Conservation (phyloP, 2,888 invertebrate genomes). For the Scaeva pyrastri region DNA sequence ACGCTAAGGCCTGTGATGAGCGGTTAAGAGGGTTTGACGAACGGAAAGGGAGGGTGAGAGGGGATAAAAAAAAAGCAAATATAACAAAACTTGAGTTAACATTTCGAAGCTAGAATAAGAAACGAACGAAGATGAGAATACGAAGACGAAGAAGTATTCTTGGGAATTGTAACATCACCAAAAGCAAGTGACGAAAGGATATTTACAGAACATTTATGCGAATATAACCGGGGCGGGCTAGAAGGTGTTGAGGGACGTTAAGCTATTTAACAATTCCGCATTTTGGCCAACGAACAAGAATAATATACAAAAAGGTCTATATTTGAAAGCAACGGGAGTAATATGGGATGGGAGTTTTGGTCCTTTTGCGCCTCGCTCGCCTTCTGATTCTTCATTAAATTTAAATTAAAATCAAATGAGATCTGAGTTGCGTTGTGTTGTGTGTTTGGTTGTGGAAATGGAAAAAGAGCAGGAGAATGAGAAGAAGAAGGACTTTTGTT, state of each 20-base stretch:
- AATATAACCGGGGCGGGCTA: neutral
- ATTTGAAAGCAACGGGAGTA: too few relatives aligned
- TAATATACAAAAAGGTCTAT: constrained; percentile 60
- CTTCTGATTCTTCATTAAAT: constrained; percentile 78
- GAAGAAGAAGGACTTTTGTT: constrained; percentile 76
- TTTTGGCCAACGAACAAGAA: constrained; percentile 75
- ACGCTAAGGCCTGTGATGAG: too few relatives aligned
- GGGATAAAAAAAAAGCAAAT: neutral
- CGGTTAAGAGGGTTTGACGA: too few relatives aligned
- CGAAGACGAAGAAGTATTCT: constrained; percentile 44
- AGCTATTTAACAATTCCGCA: constrained; percentile 76
- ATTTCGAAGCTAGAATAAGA: constrained; percentile 21
- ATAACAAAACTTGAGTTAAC: constrained; percentile 33
- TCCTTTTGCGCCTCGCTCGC: constrained; percentile 75
- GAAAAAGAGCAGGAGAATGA: too few relatives aligned
- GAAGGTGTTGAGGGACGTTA: constrained; percentile 59
- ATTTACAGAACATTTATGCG: constrained; percentile 48
- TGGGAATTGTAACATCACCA: constrained; percentile 67
- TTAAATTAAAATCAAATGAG: constrained; percentile 79
- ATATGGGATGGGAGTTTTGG: too few relatives aligned
- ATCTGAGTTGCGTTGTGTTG: constrained; percentile 66
- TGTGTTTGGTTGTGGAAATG: constrained; percentile 52
- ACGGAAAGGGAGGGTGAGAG: neutral
- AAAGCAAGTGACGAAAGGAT: constrained; percentile 68
- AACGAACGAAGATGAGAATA: too few relatives aligned